Evolutionary conservation across 2,797 vertebrate genomes (phyloP), one percentile per base, ranked within the genome.

Genomic region (Todus mexicanus): DNA sequence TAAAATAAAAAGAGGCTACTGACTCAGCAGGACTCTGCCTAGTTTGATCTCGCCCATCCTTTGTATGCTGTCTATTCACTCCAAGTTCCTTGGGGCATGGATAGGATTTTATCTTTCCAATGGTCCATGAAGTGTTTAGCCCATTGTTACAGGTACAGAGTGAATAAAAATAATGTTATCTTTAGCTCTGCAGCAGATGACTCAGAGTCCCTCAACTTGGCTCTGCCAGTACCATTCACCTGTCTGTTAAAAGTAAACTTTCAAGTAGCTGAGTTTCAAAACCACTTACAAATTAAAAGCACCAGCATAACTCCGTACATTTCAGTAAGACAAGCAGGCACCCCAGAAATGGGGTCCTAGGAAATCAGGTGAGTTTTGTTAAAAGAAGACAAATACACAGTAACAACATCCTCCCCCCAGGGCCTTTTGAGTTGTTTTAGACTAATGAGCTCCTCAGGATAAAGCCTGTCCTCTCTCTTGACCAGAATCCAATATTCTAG

Each of bases 31-130:
- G 81, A 82, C 80, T 70, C 60, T 89, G 86, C 77, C 83, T 70
- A 59, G 68, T 65, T 94, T 93, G 90, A 89, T 90, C 65, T 91
- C 61, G 65, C 56, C 56, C 51, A 66, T 92, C 70, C 64, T 88
- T 92, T 92, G 85, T 82, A 75, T 2, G 8, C 25, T 50, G 18
- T 29, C 80, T 92, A 79, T 84, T 92, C 88, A 90, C 4, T 84
- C 48, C 29, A 64, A 72, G 29, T 48, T 94, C 85, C 90, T 94
- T 87, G 56, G 60, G 87, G 83, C 90, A 95, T 9, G 40, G 87
- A 96, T 45, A 31, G 64, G 89, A 94, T 90, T 96, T 92, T 87
- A 83, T 72, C 75, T 95, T 94, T 89, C 72, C 81, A 94, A 59
- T 77, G 45, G 64, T 60, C 53, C 68, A 71, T 56, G 21, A 92